Evolutionary conservation across 2,888 invertebrate genomes (phyloP).

Genomic region (Nyleta sp.): DNA sequence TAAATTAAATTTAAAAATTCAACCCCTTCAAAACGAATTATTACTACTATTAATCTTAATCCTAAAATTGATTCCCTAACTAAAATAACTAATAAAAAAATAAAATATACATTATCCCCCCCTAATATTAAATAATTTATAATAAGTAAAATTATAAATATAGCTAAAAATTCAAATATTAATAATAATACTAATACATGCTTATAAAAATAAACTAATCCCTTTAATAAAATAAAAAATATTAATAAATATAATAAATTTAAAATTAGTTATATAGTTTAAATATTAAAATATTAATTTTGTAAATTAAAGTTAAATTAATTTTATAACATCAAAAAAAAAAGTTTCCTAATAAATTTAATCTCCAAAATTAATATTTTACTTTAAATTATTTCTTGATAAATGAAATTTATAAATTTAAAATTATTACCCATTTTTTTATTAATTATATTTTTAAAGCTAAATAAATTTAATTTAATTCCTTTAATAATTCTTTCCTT

Average conservation of each 20-base stretch:
- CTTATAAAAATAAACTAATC: constrained; percentile 84
- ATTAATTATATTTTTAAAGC: constrained; percentile 15
- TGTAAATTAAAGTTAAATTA: constrained; percentile 86
- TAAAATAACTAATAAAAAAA: constrained; percentile 85
- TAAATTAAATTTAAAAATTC: constrained; percentile 82
- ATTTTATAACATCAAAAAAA: constrained; percentile 84
- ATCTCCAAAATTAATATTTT: constrained; percentile 89
- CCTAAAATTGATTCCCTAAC: constrained; percentile 88
- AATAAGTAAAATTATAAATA: too few relatives aligned
- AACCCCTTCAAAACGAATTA: constrained; percentile 86
- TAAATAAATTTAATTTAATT: not conserved
- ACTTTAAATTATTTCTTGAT: constrained; percentile 86
- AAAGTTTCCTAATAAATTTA: constrained; percentile 83
- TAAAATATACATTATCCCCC: constrained; percentile 83
- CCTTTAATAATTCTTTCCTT: not conserved
- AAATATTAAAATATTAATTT: constrained; percentile 86
- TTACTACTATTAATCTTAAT: constrained; percentile 85
- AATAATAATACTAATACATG: constrained; percentile 83
- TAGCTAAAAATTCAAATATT: constrained; percentile 82
- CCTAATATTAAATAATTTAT: not conserved
- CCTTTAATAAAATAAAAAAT: constrained; percentile 70
- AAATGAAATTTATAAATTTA: not conserved
- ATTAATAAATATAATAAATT: constrained; percentile 71
- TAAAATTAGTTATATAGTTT: constrained; percentile 85
- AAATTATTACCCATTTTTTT: not conserved